Conservation (phyloP, 2,113 vertebrate genomes). For the Mus spicilegus region DNA sequence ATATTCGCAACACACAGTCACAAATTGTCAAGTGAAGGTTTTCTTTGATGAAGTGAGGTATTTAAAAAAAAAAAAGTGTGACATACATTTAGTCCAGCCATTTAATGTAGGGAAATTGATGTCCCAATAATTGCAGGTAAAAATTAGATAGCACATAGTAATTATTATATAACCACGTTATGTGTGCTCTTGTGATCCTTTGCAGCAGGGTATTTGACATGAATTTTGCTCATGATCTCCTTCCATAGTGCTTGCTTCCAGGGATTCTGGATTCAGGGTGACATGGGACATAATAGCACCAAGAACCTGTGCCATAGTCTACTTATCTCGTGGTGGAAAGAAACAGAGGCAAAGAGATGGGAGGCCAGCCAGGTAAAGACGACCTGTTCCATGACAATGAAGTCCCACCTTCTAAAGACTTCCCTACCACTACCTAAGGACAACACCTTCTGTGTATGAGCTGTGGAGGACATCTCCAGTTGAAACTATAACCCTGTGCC, state of each 20-base stretch:
- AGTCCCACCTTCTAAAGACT: neutral
- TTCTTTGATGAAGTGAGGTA: neutral
- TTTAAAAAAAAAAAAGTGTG: neutral
- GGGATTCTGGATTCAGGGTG: neutral
- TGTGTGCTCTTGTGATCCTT: neutral
- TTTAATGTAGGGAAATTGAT: neutral
- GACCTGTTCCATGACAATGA: no score
- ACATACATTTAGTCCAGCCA: neutral
- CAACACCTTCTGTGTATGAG: neutral
- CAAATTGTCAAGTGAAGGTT: conserved; percentile 34
- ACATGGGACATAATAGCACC: neutral
- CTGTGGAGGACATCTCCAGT: neutral
- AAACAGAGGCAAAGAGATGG: neutral
- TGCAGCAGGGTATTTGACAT: no score
- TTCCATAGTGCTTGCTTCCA: neutral
- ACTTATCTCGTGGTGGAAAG: neutral
- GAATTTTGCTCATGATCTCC: neutral
- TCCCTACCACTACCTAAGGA: neutral
- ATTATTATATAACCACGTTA: neutral
- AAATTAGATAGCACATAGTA: neutral
- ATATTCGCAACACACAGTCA: neutral
- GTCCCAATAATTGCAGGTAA: neutral
- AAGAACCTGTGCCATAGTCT: neutral
- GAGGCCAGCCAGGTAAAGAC: neutral
- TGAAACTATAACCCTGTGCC: neutral